Conservation (phyloP, 2,888 invertebrate genomes). For the Belgica antarctica region DNA sequence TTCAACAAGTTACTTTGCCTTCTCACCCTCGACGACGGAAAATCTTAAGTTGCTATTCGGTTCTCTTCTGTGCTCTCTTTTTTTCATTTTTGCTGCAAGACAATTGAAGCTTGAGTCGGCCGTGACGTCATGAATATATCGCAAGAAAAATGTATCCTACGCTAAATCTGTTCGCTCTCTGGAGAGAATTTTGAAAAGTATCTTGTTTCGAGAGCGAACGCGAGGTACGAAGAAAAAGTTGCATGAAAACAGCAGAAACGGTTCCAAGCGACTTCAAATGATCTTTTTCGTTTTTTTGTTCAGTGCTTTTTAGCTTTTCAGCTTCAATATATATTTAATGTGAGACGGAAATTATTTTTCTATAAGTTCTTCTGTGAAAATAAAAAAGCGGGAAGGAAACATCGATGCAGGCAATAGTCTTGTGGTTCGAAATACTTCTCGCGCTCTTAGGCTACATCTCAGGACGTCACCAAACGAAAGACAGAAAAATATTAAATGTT, state of each 20-base stretch:
- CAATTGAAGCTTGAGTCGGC: not conserved
- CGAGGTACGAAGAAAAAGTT: not conserved
- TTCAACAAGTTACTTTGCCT: constrained; percentile 9
- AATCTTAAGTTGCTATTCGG: not conserved
- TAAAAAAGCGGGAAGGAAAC: not conserved
- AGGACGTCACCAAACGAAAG: not conserved
- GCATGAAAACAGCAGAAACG: constrained; percentile 4
- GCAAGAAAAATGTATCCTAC: not conserved
- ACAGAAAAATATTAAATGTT: constrained; percentile 21
- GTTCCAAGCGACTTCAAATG: constrained; percentile 38
- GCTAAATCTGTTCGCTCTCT: constrained; percentile 8
- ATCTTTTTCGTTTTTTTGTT: constrained; percentile 33
- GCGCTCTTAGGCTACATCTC: too few species aligned
- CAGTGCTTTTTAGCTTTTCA: constrained; percentile 20
- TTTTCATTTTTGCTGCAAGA: constrained; percentile 5
- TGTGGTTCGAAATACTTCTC: not conserved
- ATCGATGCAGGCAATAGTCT: not conserved
- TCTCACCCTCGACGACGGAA: constrained; percentile 5
- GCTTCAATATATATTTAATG: constrained; percentile 39
- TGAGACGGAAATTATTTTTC: constrained; percentile 38
- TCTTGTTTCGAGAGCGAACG: not conserved
- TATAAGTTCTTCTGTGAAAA: constrained; percentile 24
- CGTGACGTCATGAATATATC: constrained; percentile 12
- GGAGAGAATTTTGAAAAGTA: constrained; percentile 22
- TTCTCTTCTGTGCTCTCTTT: constrained; percentile 12